Conservation (phyloP, 2,888 invertebrate species). For the Luffia ferchaultella region DNA sequence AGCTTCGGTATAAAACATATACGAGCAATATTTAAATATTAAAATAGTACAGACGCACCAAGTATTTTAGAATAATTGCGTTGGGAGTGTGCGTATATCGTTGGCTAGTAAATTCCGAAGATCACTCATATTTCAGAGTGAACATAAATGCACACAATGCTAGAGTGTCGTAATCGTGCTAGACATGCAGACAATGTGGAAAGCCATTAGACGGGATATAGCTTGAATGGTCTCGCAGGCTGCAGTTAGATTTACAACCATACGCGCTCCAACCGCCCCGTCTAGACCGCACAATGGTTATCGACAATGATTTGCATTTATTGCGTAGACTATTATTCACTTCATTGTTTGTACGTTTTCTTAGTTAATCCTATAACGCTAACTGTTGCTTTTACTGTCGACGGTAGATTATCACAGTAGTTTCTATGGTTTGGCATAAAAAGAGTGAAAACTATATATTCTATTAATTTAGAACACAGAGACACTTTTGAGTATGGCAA, state of each 20-base stretch:
- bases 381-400: background rate
- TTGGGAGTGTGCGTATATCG: background rate
- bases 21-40: conserved; percentile 5
- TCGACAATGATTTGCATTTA: background rate
- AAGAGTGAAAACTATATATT: background rate
- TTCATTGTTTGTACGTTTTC: background rate
- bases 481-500: no score
- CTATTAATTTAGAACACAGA: background rate
- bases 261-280: background rate
- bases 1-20: conserved; percentile 11
- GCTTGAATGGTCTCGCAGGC: background rate
- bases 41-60: background rate
- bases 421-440: no score
- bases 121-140: background rate
- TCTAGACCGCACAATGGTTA: background rate
- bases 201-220: background rate
- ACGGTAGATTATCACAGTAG: background rate
- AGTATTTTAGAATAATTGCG: background rate
- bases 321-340: background rate
- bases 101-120: background rate
- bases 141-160: background rate
- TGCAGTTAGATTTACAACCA: background rate
- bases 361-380: background rate
- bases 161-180: background rate
- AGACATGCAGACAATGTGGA: background rate